These are phyloP conservation scores for Erebia ligea DNA, from an alignment of 2,888 invertebrate species.

Conservation along the genomic window DNA sequence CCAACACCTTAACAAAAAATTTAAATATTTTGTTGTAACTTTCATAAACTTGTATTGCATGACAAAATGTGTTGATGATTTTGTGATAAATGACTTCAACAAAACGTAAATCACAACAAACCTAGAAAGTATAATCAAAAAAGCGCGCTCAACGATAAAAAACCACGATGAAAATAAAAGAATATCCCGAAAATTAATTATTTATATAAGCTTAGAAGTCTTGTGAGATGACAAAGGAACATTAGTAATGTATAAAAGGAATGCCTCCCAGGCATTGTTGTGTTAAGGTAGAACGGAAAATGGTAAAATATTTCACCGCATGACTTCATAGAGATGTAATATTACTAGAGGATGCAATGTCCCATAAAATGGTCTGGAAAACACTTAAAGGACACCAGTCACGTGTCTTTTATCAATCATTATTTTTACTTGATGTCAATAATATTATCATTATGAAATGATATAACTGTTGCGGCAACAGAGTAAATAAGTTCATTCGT, in stretches of 20 bases:
- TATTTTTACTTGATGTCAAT: too few species aligned
- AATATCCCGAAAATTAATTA: slow-evolving; percentile 37
- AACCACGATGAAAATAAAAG: slow-evolving; percentile 28
- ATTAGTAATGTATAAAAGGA: slow-evolving; percentile 37
- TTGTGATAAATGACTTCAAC: background rate
- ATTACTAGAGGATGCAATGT: background rate
- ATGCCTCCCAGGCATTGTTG: slow-evolving; percentile 32
- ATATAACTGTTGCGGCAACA: too few species aligned
- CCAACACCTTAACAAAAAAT: too few species aligned
- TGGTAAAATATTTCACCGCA: slow-evolving; percentile 34
- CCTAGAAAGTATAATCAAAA: slow-evolving; percentile 20
- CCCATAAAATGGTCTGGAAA: background rate
- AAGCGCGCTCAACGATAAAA: slow-evolving; percentile 20
- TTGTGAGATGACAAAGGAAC: slow-evolving; percentile 39
- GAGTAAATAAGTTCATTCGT: too few species aligned
- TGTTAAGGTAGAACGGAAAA: slow-evolving; percentile 35
- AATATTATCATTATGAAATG: too few species aligned
- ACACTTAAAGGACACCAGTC: background rate
- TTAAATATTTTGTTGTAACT: too few species aligned
- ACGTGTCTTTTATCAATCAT: background rate
- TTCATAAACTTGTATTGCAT: background rate
- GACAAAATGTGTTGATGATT: background rate
- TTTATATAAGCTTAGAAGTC: slow-evolving; percentile 38
- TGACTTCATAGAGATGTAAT: slow-evolving; percentile 5
- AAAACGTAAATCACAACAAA: slow-evolving; percentile 4